These are phyloP conservation scores for Spilogale gracilis DNA, from an alignment of 2,113 vertebrate species.

Conservation along the genomic window DNA sequence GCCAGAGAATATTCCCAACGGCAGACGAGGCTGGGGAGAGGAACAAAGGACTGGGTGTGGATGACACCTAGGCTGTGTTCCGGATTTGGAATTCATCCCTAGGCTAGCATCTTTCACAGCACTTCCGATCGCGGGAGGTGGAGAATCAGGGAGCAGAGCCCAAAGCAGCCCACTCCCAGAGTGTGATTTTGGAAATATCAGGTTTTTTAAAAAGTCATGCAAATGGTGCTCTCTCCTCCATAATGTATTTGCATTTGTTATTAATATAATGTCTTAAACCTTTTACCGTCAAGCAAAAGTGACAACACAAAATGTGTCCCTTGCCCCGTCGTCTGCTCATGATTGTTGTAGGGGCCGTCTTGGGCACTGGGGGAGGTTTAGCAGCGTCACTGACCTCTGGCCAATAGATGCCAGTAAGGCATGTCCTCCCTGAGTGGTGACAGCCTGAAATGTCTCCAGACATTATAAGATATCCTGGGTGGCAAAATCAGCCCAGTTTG, in stretches of 20 bases:
- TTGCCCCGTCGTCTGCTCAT: accelerated
- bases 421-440: not conserved
- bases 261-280: not conserved
- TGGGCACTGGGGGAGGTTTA: not conserved
- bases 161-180: not conserved
- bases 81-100: not conserved
- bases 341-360: no score
- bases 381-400: not conserved
- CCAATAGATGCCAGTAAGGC: not conserved
- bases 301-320: no score
- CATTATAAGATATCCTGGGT: no score
- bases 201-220: not conserved
- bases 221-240: not conserved
- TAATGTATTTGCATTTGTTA: not conserved
- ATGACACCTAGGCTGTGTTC: accelerated
- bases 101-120: not conserved
- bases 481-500: no score
- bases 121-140: not conserved
- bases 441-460: not conserved
- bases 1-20: not conserved
- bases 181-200: not conserved
- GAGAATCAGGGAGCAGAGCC: not conserved
- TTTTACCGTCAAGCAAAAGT: not conserved
- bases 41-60: not conserved
- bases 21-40: not conserved